Base-by-base conservation (phyloP, 2,888 invertebrate species). In the Hydropsyche betteni region DNA sequence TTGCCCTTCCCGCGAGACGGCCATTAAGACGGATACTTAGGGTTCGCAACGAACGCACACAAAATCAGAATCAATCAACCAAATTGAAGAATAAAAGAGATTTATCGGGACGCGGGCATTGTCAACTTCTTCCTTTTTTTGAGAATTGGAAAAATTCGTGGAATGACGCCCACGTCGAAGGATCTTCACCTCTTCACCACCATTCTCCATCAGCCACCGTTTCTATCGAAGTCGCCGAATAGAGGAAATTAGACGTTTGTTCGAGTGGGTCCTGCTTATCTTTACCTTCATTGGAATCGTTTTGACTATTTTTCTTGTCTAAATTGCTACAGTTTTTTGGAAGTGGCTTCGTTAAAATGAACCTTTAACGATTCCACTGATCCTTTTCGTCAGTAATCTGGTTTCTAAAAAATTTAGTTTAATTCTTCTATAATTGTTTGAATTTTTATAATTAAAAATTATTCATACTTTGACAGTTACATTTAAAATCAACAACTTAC, bases 51-150 rank as follows among this genome's bases (percentile, higher is more conserved):
- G 64, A 24, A 64, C n/a, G 12, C 8, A 8, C 6, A 34, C 36
- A 36, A 64, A 64, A 64, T 70, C 70, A 53, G 58, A 72, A 72
- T 72, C 72, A 72, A 72, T 72, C 72, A 72, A 72, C 55, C 72
- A 72, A 72, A 72, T 72, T 72, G 72, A 58, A 14, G 34, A 72
- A 72, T 72, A 72, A 72, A 72, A 72, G 72, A 61, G 72, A 72
- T 72, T 72, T 72, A 70, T 70, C 52, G 70, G 33, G 33, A 24
- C 33, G 52, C 16, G 44, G 53, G 70, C 24, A 53, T 72, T 72
- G 72, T 72, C 72, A 72, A 58, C 58, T 58, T 72, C 61, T 36
- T 38, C 5, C 2, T 24, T 24, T 24, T 24, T 24, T 24, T 24
- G 34, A 53, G 52, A 36, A 70, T 70, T 70, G 70, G 52, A 24